Conservation (phyloP, 2,888 invertebrate species). For the Eutolmus rufibarbis region DNA sequence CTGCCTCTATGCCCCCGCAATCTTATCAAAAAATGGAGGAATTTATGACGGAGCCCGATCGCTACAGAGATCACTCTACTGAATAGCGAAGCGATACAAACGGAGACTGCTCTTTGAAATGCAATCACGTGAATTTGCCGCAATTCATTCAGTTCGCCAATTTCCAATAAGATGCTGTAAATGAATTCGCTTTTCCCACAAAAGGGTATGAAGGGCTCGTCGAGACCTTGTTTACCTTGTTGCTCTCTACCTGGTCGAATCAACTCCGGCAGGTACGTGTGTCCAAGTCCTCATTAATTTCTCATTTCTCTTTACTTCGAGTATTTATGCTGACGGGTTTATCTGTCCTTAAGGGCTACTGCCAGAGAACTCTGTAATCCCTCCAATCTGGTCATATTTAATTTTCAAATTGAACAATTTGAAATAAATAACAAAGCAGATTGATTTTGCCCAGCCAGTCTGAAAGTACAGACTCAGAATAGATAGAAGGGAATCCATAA, state of each 20-base stretch:
- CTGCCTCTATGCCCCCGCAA: background rate
- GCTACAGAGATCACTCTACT: background rate
- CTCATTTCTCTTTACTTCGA: background rate
- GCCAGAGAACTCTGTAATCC: background rate
- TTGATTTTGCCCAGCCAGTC: background rate
- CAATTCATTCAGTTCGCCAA: background rate
- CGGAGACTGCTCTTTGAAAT: background rate
- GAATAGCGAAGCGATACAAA: background rate
- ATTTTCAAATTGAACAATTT: background rate
- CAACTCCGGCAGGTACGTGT: background rate
- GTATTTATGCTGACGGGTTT: background rate
- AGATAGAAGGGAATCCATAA: background rate
- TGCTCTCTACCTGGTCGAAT: background rate
- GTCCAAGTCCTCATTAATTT: background rate
- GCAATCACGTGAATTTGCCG: background rate
- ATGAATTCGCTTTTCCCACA: background rate
- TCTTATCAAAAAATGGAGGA: background rate
- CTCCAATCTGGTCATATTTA: background rate
- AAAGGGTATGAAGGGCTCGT: background rate
- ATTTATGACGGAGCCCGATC: background rate
- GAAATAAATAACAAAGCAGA: background rate
- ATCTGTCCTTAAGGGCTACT: background rate
- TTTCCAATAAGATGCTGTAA: background rate
- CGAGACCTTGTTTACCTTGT: background rate
- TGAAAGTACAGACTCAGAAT: background rate